Percentiles rank a stretch among this genome's conserved stretches.
Conservation (phyloP, 2,113 vertebrate species). For the Bolborhynchus lineola region DNA sequence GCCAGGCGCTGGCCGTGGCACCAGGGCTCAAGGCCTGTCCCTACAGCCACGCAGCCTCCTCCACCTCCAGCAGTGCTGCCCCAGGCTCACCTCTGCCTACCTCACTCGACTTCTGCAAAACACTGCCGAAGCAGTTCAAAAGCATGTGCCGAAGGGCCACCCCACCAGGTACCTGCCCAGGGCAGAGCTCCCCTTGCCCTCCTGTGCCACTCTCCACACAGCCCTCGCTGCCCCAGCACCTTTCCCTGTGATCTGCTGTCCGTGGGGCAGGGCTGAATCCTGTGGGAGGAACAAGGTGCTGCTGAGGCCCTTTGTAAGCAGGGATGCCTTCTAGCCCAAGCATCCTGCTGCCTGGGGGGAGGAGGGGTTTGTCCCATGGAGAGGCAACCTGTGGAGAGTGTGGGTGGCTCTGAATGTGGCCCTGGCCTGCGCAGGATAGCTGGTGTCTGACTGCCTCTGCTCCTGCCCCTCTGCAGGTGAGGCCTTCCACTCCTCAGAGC, state of each 20-base stretch:
- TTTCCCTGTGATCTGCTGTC: background rate
- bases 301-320: background rate
- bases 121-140: slow-evolving; percentile 92
- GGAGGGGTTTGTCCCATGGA: background rate
- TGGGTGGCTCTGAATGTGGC: background rate
- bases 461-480: slow-evolving; percentile 74
- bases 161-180: slow-evolving; percentile 79
- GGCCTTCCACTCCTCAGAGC: slow-evolving; percentile 91
- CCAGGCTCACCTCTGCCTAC: slow-evolving; percentile 84
- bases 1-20: slow-evolving; percentile 71
- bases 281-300: rapidly evolving
- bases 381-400: background rate
- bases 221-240: background rate
- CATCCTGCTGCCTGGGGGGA: rapidly evolving
- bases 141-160: slow-evolving; percentile 90
- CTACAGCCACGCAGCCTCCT: slow-evolving; percentile 83
- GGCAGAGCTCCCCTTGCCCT: background rate
- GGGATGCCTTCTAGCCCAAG: background rate
- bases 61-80: slow-evolving; percentile 76
- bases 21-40: slow-evolving; percentile 85
- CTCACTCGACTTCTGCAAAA: slow-evolving; percentile 91
- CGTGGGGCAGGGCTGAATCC: background rate
- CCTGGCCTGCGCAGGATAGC: rapidly evolving
- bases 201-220: background rate
- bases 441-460: slow-evolving; percentile 10